Base-by-base conservation (phyloP, 1,140 invertebrate genomes). In the Capitella teleta region DNA sequence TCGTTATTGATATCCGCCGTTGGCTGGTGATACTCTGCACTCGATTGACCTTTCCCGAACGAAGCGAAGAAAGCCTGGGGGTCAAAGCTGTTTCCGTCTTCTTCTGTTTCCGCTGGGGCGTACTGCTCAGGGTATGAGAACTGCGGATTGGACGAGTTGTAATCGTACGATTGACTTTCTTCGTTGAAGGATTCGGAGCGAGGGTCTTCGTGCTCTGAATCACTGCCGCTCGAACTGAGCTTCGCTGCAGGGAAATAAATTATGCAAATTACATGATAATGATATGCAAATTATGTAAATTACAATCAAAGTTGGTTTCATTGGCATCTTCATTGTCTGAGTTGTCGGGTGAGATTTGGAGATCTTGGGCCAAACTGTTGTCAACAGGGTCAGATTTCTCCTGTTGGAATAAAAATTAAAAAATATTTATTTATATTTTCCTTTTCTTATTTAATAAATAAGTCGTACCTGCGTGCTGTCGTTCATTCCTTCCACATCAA, bases 401-500 rank as follows among this genome's bases (percentile, higher is more conserved):
- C 42, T n/a, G n/a, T n/a, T n/a, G n/a, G n/a, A n/a, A n/a, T n/a
- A n/a, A n/a, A n/a, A n/a, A n/a, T n/a, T n/a, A n/a, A n/a, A n/a
- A n/a, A n/a, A n/a, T n/a, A n/a, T n/a, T n/a, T n/a, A n/a, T n/a
- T n/a, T n/a, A n/a, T n/a, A n/a, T n/a, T n/a, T n/a, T n/a, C n/a
- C n/a, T n/a, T n/a, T n/a, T n/a, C n/a, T n/a, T n/a, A n/a, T n/a
- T n/a, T n/a, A n/a, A n/a, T n/a, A n/a, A n/a, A n/a, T n/a, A n/a
- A n/a, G n/a, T n/a, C n/a, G n/a, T n/a, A n/a, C n/a, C n/a, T n/a
- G n/a, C n/a, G n/a, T n/a, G n/a, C n/a, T n/a, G n/a, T n/a, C n/a
- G n/a, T 6, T 63, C 57, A 45, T 57, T 25, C 50, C 79, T 62
- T 84, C 82, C 2, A 83, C 80, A 61, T 86, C 83, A 3, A 82